Conservation (phyloP, 2,888 invertebrate species). For the Esperia sulphurella region DNA sequence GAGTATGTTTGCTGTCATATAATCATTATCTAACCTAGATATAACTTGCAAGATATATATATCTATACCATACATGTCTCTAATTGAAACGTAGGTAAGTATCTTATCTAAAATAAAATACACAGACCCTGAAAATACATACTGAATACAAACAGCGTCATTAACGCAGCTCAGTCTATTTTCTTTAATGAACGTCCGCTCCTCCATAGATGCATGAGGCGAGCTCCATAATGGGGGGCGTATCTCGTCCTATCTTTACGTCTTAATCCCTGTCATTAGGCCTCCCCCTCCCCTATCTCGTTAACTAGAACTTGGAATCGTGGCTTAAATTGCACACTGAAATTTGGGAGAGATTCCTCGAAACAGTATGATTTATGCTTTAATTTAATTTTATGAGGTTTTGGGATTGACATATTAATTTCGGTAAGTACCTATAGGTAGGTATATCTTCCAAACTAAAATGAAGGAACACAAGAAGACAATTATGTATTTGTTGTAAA, state of each 20-base stretch:
- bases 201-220: conserved; percentile 56
- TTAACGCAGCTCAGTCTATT: conserved; percentile 16
- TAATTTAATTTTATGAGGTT: conserved; percentile 11
- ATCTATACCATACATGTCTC: no score
- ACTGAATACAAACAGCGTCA: background rate
- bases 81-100: background rate
- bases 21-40: no score
- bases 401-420: conserved; percentile 12
- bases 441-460: background rate
- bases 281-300: conserved; percentile 4
- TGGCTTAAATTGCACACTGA: conserved; percentile 17
- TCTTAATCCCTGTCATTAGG: conserved; percentile 67
- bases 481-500: background rate
- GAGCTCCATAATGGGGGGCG: conserved; percentile 40
- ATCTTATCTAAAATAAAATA: background rate
- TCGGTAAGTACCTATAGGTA: background rate
- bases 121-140: background rate
- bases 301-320: conserved; percentile 9
- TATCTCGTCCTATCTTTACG: conserved; percentile 57
- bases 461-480: background rate
- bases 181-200: conserved; percentile 47
- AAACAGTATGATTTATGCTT: conserved; percentile 13
- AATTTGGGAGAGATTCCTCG: conserved; percentile 10
- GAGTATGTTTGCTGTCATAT: no score
- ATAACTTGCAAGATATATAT: no score